Conservation (phyloP, 1,140 invertebrate genomes). For the Geopemphigus sp. region DNA sequence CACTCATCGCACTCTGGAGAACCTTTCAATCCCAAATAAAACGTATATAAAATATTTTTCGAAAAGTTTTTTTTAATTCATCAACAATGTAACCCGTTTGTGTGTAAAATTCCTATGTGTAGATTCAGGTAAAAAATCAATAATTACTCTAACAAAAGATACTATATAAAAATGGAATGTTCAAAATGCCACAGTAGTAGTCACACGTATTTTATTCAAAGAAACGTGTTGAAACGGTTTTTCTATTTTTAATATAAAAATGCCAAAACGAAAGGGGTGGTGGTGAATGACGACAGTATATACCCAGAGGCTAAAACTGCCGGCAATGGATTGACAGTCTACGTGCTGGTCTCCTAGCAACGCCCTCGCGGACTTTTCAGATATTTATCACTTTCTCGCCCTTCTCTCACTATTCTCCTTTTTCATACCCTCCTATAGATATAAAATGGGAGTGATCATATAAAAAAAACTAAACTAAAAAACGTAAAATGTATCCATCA, state of each 20-base stretch:
- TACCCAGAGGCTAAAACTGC: constrained; percentile 6
- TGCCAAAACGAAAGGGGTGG: constrained; percentile 48
- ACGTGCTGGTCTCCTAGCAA: constrained; percentile 38
- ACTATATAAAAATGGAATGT: not conserved
- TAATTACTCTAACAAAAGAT: not conserved
- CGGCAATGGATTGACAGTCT: constrained; percentile 44
- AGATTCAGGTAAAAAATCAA: constrained; percentile 31
- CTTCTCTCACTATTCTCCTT: constrained; percentile 7
- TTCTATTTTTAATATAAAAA: constrained; percentile 50
- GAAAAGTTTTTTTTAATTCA: constrained; percentile 9
- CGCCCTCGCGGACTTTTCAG: constrained; percentile 45
- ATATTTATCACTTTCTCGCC: constrained; percentile 46
- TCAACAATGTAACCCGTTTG: constrained; percentile 38
- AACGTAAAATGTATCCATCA: not conserved
- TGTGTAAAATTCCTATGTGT: not conserved
- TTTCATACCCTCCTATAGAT: not conserved
- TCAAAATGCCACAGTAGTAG: not conserved
- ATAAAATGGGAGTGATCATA: constrained; percentile 25
- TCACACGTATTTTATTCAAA: not conserved
- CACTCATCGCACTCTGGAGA: constrained; percentile 13
- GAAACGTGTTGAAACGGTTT: constrained; percentile 43
- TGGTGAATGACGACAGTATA: not conserved
- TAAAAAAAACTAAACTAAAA: constrained; percentile 27
- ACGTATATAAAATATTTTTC: not conserved
- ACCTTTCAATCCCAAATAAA: constrained; percentile 1